Evolutionary conservation across 2,113 vertebrate species (phyloP), one percentile per base, ranked within the genome.

Genomic region (Macquaria ambigua): DNA sequence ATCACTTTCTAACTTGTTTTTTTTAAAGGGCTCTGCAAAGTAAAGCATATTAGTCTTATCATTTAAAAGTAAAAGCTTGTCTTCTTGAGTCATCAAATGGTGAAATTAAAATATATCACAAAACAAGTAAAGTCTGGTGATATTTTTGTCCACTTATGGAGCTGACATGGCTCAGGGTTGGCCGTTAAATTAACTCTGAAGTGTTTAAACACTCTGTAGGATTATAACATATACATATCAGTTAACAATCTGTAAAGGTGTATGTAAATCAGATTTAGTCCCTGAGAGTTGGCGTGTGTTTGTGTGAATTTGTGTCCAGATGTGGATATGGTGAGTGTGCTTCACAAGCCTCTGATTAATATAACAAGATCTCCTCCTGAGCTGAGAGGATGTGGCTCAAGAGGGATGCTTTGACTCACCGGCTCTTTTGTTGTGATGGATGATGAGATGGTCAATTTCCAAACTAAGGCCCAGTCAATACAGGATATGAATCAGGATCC

Each of bases 401-500:
- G 85, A 84, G 76, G 74, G 86, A 87, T 55, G 69, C 84, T 85
- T 86, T 93, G 93, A 93, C 83, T 93, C 92, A 92, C 81, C 43
- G 52, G 8, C 82, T 90, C 77, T 86, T 89, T 89, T 90, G 83
- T 90, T 91, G 77, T 82, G 81, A 90, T 76, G 75, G 79, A 86
- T 84, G 85, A 92, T 86, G 89, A 90, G 90, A 59, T 83, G 89
- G 86, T 92, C 91, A 81, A 56, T 92, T 87, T 86, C 82, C 52
- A 4, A 86, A 86, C 48, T 48, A 77, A 62, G 43, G 23, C 64
- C 41, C 71, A 77, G 89, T 89, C 89, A 77, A 88, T 89, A 82
- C 90, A 87, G 92, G 93, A 94, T 90, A 76, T 94, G 92, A 94
- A 93, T 94, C 91, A 93, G 90, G 72, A 80, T 87, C 72, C 28